Conservation (phyloP, 2,888 invertebrate species). For the Odontocolon sp. region DNA sequence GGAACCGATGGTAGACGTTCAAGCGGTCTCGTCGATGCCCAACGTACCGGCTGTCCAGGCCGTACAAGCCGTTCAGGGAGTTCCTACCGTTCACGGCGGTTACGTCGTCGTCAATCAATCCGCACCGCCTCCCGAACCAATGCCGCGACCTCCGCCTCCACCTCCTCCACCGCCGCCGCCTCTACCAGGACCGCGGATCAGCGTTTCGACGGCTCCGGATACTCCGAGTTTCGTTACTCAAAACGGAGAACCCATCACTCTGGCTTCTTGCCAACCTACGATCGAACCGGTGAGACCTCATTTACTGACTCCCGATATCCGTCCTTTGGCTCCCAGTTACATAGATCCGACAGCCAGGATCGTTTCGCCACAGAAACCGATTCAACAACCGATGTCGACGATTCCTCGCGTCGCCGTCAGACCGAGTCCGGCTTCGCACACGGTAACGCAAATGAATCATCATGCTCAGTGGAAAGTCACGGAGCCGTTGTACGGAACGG, state of each 20-base stretch:
- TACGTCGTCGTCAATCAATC: slow-evolving; percentile 76
- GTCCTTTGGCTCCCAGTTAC: slow-evolving; percentile 50
- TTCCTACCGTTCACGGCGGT: slow-evolving; percentile 69
- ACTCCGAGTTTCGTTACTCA: slow-evolving; percentile 59
- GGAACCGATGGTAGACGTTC: slow-evolving; percentile 90
- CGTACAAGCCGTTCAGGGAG: slow-evolving; percentile 54
- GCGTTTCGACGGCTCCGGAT: slow-evolving; percentile 28
- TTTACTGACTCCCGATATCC: slow-evolving; percentile 64
- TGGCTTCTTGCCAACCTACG: slow-evolving; percentile 62
- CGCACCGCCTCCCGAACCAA: slow-evolving; percentile 65
- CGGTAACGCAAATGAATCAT: slow-evolving; percentile 64
- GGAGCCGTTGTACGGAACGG: slow-evolving; percentile 71
- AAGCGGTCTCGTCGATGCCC: slow-evolving; percentile 81
- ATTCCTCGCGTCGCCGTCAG: slow-evolving; percentile 77
- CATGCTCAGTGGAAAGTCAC: slow-evolving; percentile 71
- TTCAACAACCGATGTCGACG: slow-evolving; percentile 67
- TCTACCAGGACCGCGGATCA: slow-evolving; percentile 21
- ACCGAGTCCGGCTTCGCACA: slow-evolving; percentile 74
- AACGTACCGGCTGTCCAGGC: slow-evolving; percentile 65
- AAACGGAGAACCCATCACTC: slow-evolving; percentile 64
- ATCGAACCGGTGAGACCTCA: slow-evolving; percentile 63
- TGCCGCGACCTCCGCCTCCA: slow-evolving; percentile 57
- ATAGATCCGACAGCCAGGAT: slow-evolving; percentile 47
- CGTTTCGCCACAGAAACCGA: slow-evolving; percentile 61
- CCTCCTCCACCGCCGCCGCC: slow-evolving; percentile 33